phyloP scores from a whole-genome alignment of 2,797 vertebrate genomes.

The Cetoscarus ocellatus region DNA sequence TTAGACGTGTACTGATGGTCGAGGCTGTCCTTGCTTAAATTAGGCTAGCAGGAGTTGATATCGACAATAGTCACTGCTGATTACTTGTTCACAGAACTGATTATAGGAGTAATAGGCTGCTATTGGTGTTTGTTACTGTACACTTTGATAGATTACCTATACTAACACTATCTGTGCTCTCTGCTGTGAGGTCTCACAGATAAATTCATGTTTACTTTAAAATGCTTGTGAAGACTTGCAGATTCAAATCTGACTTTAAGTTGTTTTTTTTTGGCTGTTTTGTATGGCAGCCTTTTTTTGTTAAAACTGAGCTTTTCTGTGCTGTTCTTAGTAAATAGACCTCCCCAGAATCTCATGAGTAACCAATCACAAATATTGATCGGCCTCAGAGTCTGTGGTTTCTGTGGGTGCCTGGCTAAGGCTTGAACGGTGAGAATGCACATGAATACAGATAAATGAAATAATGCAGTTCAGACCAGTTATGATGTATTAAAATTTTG shows the following conservation, averaged over 20 bases:
- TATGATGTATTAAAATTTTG: neutral
- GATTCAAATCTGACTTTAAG: neutral
- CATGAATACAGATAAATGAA: conserved; percentile 4
- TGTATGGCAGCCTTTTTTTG: neutral
- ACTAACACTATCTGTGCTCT: neutral
- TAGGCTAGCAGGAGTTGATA: conserved; percentile 14
- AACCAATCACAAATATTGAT: conserved; percentile 31
- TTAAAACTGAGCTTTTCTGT: conserved; percentile 9
- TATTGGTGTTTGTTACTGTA: conserved; percentile 10
- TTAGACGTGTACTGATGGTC: conserved; percentile 44
- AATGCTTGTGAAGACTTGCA: no score
- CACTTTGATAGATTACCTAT: conserved; percentile 27
- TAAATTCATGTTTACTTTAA: no score
- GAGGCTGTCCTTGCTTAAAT: conserved; percentile 39
- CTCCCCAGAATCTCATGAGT: neutral
- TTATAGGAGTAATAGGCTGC: conserved; percentile 9
- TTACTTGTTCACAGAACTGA: conserved; percentile 30
- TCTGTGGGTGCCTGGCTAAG: neutral
- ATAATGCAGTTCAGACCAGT: neutral
- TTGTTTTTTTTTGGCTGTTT: conserved; percentile 1
- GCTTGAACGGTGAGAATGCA: conserved; percentile 1
- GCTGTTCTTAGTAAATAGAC: conserved; percentile 15
- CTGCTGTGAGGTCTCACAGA: neutral
- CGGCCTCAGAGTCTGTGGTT: neutral
- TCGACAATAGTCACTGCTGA: conserved; percentile 40